These are phyloP conservation scores for Brachynemurus nebulosus DNA, from an alignment of 2,888 invertebrate genomes.

Conservation along the genomic window DNA sequence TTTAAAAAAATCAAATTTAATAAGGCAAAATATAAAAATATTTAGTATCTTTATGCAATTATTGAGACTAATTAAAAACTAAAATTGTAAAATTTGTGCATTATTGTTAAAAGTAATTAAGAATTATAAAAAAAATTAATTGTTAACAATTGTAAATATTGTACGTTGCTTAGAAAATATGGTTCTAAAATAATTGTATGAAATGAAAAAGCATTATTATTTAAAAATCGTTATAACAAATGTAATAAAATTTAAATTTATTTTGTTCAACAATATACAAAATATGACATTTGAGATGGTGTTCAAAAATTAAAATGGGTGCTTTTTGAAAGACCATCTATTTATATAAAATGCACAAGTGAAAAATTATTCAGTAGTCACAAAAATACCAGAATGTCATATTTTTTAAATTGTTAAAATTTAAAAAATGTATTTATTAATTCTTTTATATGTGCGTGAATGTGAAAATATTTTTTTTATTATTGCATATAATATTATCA, in stretches of 20 bases:
- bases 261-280: too few species aligned
- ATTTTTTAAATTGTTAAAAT: too few species aligned
- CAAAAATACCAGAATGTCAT: too few species aligned
- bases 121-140: conserved; percentile 1
- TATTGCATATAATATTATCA: background rate
- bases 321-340: too few species aligned
- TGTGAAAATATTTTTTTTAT: background rate
- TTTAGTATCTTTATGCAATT: conserved; percentile 1
- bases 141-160: conserved; percentile 5
- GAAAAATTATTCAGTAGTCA: too few species aligned
- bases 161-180: conserved; percentile 7
- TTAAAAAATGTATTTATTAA: too few species aligned
- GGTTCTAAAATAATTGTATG: conserved; percentile 4
- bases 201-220: background rate
- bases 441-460: background rate
- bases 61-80: conserved; percentile 1
- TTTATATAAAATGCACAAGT: too few species aligned
- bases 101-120: conserved; percentile 3
- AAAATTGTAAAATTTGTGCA: conserved; percentile 6
- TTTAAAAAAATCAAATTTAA: conserved; percentile 3
- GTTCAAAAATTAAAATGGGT: too few species aligned
- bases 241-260: too few species aligned
- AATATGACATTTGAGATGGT: too few species aligned
- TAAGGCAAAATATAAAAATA: background rate
- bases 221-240: background rate